Evolutionary conservation across 30 jellyfish, hydroid and myxozoan genomes (phyloP).

Genomic region (Cassiopea xamachana): DNA sequence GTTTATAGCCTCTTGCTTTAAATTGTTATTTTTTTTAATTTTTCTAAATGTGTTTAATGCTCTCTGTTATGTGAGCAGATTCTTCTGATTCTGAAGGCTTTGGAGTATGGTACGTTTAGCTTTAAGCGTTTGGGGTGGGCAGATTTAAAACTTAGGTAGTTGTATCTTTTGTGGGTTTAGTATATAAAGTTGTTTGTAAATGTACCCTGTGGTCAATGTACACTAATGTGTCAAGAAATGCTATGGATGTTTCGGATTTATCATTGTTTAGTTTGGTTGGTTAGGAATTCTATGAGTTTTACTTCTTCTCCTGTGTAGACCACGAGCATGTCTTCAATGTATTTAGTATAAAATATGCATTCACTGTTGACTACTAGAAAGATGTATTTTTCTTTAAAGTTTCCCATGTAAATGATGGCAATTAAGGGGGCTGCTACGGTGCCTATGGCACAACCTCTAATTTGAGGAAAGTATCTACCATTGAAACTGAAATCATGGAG

Average conservation of each 20-base stretch:
- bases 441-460: background rate
- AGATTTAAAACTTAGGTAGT: constrained; percentile 8
- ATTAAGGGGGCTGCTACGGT: background rate
- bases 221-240: constrained; percentile 27
- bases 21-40: background rate
- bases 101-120: constrained; percentile 37
- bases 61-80: constrained; percentile 11
- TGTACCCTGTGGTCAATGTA: constrained; percentile 38
- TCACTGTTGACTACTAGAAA: background rate
- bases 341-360: background rate
- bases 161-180: constrained; percentile 33
- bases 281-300: background rate
- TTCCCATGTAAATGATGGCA: background rate
- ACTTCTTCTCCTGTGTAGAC: constrained; percentile 1
- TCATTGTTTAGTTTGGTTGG: constrained; percentile 21
- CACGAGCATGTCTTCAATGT: constrained; percentile 8
- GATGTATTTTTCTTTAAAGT: background rate
- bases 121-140: constrained; percentile 28
- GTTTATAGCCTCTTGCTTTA: background rate
- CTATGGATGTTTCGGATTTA: background rate
- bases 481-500: background rate
- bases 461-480: constrained; percentile 9
- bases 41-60: background rate
- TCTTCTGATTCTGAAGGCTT: constrained; percentile 25
- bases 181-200: constrained; percentile 18